phyloP scores from a whole-genome alignment of 1,140 invertebrate genomes.

The Asbolus verrucosus region DNA sequence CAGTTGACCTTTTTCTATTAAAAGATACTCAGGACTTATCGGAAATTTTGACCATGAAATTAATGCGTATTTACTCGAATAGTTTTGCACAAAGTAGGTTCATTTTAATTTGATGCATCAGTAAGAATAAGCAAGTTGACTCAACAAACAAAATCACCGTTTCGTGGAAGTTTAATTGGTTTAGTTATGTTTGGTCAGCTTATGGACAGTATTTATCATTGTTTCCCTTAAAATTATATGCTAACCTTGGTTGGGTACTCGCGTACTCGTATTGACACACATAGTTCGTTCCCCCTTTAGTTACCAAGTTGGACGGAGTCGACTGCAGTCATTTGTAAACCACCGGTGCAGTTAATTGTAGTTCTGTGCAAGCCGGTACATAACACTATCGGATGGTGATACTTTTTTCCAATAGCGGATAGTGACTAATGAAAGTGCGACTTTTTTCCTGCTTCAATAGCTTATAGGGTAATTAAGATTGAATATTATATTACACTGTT shows the following conservation, averaged over 20 bases:
- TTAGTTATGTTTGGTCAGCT: conserved; percentile 13
- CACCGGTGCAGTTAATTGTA: conserved; percentile 12
- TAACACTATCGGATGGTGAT: background rate
- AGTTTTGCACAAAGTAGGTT: too few relatives aligned
- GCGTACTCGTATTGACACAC: conserved; percentile 33
- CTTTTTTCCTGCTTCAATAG: too few relatives aligned
- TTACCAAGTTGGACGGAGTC: conserved; percentile 5
- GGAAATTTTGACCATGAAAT: too few relatives aligned
- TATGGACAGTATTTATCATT: conserved; percentile 9
- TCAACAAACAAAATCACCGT: background rate
- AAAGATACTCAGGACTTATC: too few relatives aligned
- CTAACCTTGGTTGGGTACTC: conserved; percentile 29
- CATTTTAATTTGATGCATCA: too few relatives aligned
- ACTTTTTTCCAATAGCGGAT: conserved; percentile 5
- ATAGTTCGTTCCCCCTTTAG: conserved; percentile 35
- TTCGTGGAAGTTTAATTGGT: background rate
- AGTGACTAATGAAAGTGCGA: too few relatives aligned
- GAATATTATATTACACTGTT: background rate
- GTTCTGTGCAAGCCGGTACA: background rate
- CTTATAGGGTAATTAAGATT: too few relatives aligned
- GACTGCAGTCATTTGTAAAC: conserved; percentile 30
- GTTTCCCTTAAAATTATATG: background rate
- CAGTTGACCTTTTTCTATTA: too few relatives aligned
- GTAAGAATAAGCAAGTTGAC: background rate
- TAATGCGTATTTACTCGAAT: too few relatives aligned